Conservation (phyloP, 1,140 invertebrate genomes). For the Caenorhabditis elegans region WBcel235 BX284605.5:10836501-10837000, state of each 20-base stretch:
- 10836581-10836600: neutral
- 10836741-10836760: neutral
- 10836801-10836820: neutral
- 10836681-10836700: slow-evolving; percentile 13
- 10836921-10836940: neutral
- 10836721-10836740: neutral
- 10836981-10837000: too few relatives aligned
- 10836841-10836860: slow-evolving; percentile 1
- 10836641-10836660: neutral
- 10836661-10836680: neutral
- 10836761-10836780: slow-evolving; percentile 17
- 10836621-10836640: too few relatives aligned
- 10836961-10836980: neutral
- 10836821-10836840: neutral
- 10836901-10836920: neutral
- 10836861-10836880: neutral
- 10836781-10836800: neutral
- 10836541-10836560: neutral
- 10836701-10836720: neutral
- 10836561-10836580: neutral
- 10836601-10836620: neutral
- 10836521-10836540: neutral
- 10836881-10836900: slow-evolving; percentile 32
- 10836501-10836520: slow-evolving; percentile 32
- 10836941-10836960: neutral